Conservation (phyloP, 2,888 invertebrate species). For the Melikaiella ostensackeni region DNA sequence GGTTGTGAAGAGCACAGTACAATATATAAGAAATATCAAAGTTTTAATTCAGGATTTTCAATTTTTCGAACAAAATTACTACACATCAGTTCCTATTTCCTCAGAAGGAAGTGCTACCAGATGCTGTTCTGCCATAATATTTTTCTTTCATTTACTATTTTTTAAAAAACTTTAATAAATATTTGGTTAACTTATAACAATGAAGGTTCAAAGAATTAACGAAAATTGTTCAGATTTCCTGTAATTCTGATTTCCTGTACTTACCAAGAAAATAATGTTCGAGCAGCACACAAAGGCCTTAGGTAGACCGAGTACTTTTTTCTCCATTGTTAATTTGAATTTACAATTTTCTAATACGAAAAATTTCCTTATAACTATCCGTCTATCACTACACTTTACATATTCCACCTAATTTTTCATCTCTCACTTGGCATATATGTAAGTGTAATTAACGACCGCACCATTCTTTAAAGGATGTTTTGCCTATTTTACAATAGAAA, state of each 20-base stretch:
- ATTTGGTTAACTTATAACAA: background rate
- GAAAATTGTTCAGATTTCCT: background rate
- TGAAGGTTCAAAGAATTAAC: background rate
- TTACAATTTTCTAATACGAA: background rate
- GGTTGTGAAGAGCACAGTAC: too few relatives aligned
- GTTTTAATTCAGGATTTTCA: too few relatives aligned
- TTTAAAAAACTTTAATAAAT: too few relatives aligned
- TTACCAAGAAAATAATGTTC: conserved; percentile 73
- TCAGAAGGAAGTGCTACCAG: too few relatives aligned
- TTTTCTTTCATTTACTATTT: too few relatives aligned
- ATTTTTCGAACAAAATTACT: too few relatives aligned
- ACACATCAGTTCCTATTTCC: too few relatives aligned
- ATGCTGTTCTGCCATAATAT: too few relatives aligned
- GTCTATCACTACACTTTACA: background rate
- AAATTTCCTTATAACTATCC: background rate
- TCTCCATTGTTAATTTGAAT: conserved; percentile 57
- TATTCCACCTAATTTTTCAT: background rate
- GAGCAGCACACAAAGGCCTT: conserved; percentile 72
- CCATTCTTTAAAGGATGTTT: background rate
- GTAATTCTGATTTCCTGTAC: conserved; percentile 47
- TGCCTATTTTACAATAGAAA: conserved; percentile 1
- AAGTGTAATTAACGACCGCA: background rate
- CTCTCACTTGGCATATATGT: too few relatives aligned
- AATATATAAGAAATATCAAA: too few relatives aligned
- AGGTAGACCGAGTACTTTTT: conserved; percentile 60